Percentiles rank a stretch among this genome's conserved stretches.
Evolutionary conservation across 2,888 invertebrate species (phyloP).

Genomic region (Odontothrips loti): DNA sequence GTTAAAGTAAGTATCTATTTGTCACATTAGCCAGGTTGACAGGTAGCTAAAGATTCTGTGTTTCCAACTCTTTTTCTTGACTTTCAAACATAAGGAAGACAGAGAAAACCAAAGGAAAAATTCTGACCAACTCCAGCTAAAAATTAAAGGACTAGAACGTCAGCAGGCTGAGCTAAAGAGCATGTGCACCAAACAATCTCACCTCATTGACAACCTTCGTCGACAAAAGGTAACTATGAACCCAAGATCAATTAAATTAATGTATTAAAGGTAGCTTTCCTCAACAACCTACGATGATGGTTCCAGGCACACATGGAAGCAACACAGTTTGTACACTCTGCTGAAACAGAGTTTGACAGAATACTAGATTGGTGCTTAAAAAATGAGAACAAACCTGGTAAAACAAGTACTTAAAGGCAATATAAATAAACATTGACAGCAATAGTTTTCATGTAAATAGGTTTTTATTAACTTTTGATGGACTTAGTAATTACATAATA

Average conservation of each 20-base stretch:
- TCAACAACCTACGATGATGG: not conserved
- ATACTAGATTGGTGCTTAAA: constrained; percentile 13
- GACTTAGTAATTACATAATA: not conserved
- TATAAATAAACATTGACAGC: not conserved
- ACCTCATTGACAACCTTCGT: not conserved
- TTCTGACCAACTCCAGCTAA: not conserved
- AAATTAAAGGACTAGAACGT: not conserved
- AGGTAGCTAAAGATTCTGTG: not conserved
- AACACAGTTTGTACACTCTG: not conserved
- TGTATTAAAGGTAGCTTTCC: not conserved
- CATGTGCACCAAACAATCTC: not conserved
- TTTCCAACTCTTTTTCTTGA: not conserved
- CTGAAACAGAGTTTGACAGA: not conserved
- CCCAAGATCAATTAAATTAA: not conserved
- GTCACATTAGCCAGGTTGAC: not conserved
- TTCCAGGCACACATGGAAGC: not conserved
- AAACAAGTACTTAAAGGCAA: not conserved
- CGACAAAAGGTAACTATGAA: not conserved
- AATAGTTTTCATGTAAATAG: not conserved
- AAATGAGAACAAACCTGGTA: not conserved
- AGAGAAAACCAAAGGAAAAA: not conserved
- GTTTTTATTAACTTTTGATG: not conserved
- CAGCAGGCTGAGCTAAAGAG: not conserved
- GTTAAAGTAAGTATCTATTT: not conserved
- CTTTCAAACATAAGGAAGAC: not conserved